Evolutionary conservation across 2,113 vertebrate species (phyloP).

Genomic region (Odobenus rosmarus): DNA sequence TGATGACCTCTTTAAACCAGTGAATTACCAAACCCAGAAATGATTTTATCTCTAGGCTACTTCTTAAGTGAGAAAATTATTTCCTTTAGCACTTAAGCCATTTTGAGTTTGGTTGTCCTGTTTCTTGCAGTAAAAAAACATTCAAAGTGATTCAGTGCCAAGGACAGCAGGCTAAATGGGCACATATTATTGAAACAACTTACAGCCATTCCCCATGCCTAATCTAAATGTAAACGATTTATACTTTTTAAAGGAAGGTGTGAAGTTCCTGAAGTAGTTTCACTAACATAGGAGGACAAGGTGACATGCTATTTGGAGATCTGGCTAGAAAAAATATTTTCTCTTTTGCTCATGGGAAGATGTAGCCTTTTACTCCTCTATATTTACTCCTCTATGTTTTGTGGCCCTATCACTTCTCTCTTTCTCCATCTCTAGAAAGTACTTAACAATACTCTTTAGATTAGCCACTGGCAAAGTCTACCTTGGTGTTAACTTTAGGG

Average conservation of each 20-base stretch:
- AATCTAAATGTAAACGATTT: neutral
- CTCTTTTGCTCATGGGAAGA: neutral
- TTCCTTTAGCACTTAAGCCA: slow-evolving; percentile 27
- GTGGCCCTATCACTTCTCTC: neutral
- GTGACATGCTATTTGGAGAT: neutral
- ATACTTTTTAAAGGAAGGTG: neutral
- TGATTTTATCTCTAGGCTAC: neutral
- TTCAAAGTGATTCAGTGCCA: neutral
- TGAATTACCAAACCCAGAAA: neutral
- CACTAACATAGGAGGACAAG: neutral
- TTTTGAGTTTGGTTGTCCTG: slow-evolving; percentile 30
- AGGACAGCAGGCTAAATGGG: neutral
- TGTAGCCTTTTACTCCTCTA: neutral
- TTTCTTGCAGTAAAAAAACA: neutral
- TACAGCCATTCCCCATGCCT: neutral
- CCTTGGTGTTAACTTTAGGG: slow-evolving; percentile 58
- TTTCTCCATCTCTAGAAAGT: neutral
- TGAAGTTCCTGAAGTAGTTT: neutral
- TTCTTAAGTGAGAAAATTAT: slow-evolving; percentile 28
- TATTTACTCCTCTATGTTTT: neutral
- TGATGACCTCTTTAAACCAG: neutral
- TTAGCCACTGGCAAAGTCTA: slow-evolving; percentile 60
- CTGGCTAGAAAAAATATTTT: neutral
- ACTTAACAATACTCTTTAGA: slow-evolving; percentile 1
- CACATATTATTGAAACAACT: neutral